Base-by-base conservation (phyloP, 2,888 invertebrate species). In the Invenusta paracnida region DNA sequence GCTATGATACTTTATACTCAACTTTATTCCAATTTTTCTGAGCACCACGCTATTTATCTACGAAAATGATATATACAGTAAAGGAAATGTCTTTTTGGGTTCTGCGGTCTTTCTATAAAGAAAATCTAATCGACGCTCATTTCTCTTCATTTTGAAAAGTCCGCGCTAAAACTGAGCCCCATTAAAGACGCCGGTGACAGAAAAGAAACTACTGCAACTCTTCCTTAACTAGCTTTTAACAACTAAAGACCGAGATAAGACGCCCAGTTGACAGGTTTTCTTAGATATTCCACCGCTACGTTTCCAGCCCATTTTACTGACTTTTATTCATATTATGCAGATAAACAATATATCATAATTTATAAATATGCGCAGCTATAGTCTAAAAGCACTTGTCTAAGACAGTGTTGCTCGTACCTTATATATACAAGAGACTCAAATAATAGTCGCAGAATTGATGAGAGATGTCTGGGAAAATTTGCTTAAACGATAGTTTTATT, bases 141-240 rank as follows among this genome's bases (percentile, higher is more conserved):
- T 48, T 48, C 48, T 48, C 48, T 48, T 48, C 5, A 48, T 48
- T 48, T 48, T 48, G 48, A 17, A 48, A 48, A 48, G 48, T 48
- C 48, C 48, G 48, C 17, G 48, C 5, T 11, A 48, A 48, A 48
- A 17, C 17, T 11, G 48, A 48, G 48, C 48, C 48, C 48, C 17
- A 48, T 48, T 48, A 48, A 48, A 48, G n/a, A n/a, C 17, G 48
- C 48, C 48, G 48, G 5, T 48, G 48, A 48, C 48, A 48, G 48
- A 48, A n/a, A n/a, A n/a, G n/a, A n/a, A n/a, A 17, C 48, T 48
- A 17, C 48, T 48, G 5, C 5, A 48, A 48, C 17, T 48, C 73
- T 73, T n/a, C 73, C 27, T 73, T 73, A 73, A 73, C 17, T 73
- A 73, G 73, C 25, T 73, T 73, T 73, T 73, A 73, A 73, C 73